These are phyloP conservation scores for Phaonia tiefii DNA, from an alignment of 2,888 invertebrate species.

Conservation along the genomic window DNA sequence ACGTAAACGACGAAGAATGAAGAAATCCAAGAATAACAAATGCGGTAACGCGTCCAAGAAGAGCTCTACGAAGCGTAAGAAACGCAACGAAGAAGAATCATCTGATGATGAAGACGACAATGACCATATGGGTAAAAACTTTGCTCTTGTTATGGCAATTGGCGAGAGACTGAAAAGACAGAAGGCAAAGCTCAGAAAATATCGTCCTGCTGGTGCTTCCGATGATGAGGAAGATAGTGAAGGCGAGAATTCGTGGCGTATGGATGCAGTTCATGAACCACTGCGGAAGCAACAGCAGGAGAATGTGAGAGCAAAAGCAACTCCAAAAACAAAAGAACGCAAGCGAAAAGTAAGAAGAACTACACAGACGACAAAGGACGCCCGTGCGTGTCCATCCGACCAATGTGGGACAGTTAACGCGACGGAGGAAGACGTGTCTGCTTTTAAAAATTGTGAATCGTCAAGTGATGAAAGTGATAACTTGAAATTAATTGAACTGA, in stretches of 20 bases:
- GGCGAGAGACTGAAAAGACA: slow-evolving; percentile 48
- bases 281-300: slow-evolving; percentile 48
- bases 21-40: slow-evolving; percentile 44
- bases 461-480: slow-evolving; percentile 65
- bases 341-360: slow-evolving; percentile 44
- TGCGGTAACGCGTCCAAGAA: slow-evolving; percentile 27
- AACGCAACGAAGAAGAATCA: slow-evolving; percentile 11
- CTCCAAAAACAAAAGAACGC: slow-evolving; percentile 40
- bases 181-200: slow-evolving; percentile 3
- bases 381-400: background rate
- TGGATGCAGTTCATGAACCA: slow-evolving; percentile 56
- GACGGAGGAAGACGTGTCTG: background rate
- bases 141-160: slow-evolving; percentile 55
- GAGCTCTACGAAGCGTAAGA: slow-evolving; percentile 42
- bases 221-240: slow-evolving; percentile 47
- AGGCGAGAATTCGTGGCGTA: slow-evolving; percentile 60
- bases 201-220: background rate
- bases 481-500: slow-evolving; percentile 57
- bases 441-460: slow-evolving; percentile 14
- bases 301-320: slow-evolving; percentile 15
- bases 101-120: slow-evolving; percentile 48
- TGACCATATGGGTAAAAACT: slow-evolving; percentile 59
- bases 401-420: background rate
- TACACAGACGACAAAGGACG: slow-evolving; percentile 11
- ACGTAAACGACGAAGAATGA: slow-evolving; percentile 31